Conservation (phyloP, 2,888 invertebrate genomes). For the Drosophila crucigera region DNA sequence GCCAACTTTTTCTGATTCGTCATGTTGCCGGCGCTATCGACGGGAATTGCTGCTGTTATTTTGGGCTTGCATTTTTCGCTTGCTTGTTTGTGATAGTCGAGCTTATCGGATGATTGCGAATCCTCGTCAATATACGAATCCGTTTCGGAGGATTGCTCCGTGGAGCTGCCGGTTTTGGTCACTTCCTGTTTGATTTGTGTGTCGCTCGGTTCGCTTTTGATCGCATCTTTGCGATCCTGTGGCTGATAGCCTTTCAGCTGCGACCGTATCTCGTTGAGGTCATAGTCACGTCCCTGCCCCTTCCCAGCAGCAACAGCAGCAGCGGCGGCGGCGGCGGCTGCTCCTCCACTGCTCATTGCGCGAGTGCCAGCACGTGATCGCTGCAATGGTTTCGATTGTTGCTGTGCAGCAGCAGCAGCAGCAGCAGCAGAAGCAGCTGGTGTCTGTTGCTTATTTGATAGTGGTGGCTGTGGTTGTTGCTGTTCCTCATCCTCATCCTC, state of each 20-base stretch:
- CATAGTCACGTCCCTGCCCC: conserved; percentile 90
- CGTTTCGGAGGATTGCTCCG: conserved; percentile 84
- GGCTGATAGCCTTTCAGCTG: conserved; percentile 91
- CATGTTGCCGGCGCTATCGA: conserved; percentile 35
- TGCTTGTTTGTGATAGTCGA: conserved; percentile 61
- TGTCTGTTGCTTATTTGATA: conserved; percentile 20
- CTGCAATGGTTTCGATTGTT: conserved; percentile 21
- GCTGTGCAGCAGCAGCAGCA: background rate
- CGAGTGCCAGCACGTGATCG: conserved; percentile 56
- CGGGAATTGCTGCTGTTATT: conserved; percentile 27
- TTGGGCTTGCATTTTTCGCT: conserved; percentile 64
- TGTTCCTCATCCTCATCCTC: conserved; percentile 82
- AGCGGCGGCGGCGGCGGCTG: conserved; percentile 46
- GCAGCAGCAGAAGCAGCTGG: conserved; percentile 4
- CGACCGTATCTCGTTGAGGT: conserved; percentile 93
- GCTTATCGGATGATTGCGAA: conserved; percentile 84
- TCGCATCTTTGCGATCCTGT: conserved; percentile 55
- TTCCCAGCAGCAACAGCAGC: conserved; percentile 1
- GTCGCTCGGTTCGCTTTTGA: conserved; percentile 61
- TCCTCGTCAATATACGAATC: conserved; percentile 85
- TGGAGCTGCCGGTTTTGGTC: conserved; percentile 78
- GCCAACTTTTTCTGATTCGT: conserved; percentile 76
- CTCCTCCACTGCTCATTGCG: conserved; percentile 59
- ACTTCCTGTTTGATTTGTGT: conserved; percentile 61
- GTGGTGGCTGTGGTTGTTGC: conserved; percentile 40